Evolutionary conservation across 1,140 invertebrate species (phyloP).

Genomic region (Brachionus rubens): DNA sequence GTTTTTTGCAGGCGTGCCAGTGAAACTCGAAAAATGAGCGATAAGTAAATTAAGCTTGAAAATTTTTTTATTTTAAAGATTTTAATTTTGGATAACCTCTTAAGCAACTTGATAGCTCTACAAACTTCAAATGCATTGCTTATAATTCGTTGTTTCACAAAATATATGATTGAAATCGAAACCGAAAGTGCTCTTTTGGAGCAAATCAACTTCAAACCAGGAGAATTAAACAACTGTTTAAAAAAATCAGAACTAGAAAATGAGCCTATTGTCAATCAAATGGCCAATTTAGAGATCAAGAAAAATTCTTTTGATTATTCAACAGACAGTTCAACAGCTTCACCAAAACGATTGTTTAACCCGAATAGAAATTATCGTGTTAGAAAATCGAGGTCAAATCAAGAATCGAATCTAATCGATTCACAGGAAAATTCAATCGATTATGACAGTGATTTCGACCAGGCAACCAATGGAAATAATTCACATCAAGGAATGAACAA

Average conservation of each 20-base stretch:
- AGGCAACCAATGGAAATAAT: not conserved
- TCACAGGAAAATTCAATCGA: slow-evolving; percentile 27
- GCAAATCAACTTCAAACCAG: slow-evolving; percentile 15
- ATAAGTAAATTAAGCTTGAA: slow-evolving; percentile 68
- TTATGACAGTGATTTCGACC: slow-evolving; percentile 7
- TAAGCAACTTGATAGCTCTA: slow-evolving; percentile 84
- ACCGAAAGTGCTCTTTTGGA: slow-evolving; percentile 30
- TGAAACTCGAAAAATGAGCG: slow-evolving; percentile 76
- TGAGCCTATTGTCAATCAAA: not conserved
- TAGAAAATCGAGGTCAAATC: not conserved
- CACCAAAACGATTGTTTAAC: not conserved
- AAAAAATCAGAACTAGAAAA: not conserved
- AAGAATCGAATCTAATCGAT: not conserved
- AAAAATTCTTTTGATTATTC: slow-evolving; percentile 6
- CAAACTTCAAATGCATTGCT: slow-evolving; percentile 90
- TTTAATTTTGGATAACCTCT: slow-evolving; percentile 54
- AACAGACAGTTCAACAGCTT: slow-evolving; percentile 12
- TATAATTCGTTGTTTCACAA: slow-evolving; percentile 68
- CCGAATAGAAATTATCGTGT: slow-evolving; percentile 7
- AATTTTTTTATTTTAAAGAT: not conserved
- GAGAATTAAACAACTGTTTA: not conserved
- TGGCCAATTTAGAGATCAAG: not conserved
- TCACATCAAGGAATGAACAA: not conserved
- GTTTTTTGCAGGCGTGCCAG: slow-evolving; percentile 75
- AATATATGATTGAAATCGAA: slow-evolving; percentile 47